Evolutionary conservation across 2,113 vertebrate species (phyloP).

Genomic region (Pagrus major): DNA sequence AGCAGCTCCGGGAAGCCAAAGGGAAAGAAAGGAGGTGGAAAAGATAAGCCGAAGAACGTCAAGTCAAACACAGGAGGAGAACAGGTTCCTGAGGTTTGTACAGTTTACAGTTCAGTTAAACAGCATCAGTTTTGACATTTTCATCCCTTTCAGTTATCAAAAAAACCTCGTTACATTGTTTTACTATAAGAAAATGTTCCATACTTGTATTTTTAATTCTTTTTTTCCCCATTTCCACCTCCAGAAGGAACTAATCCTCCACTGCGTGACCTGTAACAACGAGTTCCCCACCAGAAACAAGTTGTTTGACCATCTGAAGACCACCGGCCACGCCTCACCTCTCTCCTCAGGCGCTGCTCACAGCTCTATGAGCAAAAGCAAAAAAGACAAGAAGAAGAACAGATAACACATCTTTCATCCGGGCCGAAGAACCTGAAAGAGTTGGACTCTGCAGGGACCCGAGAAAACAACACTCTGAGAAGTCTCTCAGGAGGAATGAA

Average conservation of each 20-base stretch:
- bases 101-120: background rate
- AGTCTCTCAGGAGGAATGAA: background rate
- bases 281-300: constrained; percentile 95
- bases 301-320: constrained; percentile 95
- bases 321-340: constrained; percentile 89
- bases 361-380: constrained; percentile 78
- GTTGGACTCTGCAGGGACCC: constrained; percentile 1
- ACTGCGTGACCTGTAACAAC: constrained; percentile 88
- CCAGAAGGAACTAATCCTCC: constrained; percentile 85
- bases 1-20: constrained; percentile 87
- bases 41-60: constrained; percentile 86
- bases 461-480: background rate
- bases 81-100: constrained; percentile 80
- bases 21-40: constrained; percentile 88
- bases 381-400: constrained; percentile 92
- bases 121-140: background rate
- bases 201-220: background rate
- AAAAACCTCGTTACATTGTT: background rate
- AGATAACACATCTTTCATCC: constrained; percentile 74
- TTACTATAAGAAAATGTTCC: background rate
- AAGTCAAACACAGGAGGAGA: constrained; percentile 77
- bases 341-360: constrained; percentile 69
- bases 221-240: background rate
- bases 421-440: background rate
- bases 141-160: background rate